Conservation (phyloP, 2,888 invertebrate genomes). For the Megaustenia siamemsis region DNA sequence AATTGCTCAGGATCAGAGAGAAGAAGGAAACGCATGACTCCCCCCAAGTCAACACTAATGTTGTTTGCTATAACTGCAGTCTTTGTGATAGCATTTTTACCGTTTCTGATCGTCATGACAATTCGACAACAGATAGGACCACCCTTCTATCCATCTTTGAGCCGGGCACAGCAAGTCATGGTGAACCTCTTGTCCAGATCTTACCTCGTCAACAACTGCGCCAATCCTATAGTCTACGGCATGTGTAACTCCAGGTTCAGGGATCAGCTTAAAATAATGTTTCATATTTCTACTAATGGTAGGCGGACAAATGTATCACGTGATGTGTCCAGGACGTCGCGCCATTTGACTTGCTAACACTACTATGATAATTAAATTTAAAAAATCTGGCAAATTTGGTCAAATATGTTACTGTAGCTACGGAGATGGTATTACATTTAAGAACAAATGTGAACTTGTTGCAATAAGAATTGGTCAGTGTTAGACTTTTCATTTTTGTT, state of each 20-base stretch:
- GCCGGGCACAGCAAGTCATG: conserved; percentile 42
- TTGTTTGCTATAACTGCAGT: conserved; percentile 60
- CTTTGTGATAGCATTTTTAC: conserved; percentile 60
- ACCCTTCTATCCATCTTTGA: conserved; percentile 55
- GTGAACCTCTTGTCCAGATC: conserved; percentile 61
- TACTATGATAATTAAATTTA: background rate
- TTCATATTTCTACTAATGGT: background rate
- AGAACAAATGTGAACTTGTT: too few species aligned
- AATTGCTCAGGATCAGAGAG: too few species aligned
- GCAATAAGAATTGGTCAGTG: too few species aligned
- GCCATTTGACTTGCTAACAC: conserved; percentile 17
- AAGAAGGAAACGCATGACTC: conserved; percentile 38
- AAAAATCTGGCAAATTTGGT: too few species aligned
- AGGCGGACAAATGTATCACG: background rate
- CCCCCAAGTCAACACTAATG: conserved; percentile 57
- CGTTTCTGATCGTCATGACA: conserved; percentile 60
- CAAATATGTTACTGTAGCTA: too few species aligned
- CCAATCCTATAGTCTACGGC: conserved; percentile 62
- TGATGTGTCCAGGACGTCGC: conserved; percentile 15
- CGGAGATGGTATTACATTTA: too few species aligned
- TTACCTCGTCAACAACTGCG: conserved; percentile 62
- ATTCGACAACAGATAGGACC: conserved; percentile 53
- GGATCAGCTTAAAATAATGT: conserved; percentile 50
- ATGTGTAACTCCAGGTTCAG: conserved; percentile 61
- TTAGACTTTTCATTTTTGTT: too few species aligned